Percentiles rank a stretch among this genome's conserved stretches.
phyloP scores from a whole-genome alignment of 1,140 invertebrate genomes.

The Drosophila melanica region DNA sequence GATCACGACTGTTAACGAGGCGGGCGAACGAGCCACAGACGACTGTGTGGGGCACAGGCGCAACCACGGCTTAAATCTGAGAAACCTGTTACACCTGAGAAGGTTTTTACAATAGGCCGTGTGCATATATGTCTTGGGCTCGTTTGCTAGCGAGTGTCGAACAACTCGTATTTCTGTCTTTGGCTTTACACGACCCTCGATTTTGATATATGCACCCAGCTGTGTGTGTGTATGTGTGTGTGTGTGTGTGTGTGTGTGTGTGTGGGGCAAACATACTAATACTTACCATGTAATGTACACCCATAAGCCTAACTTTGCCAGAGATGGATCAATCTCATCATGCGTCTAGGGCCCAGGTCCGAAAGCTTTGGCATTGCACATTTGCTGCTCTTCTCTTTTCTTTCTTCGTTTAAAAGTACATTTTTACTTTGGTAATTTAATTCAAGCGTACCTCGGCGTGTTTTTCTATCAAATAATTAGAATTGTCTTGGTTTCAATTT shows the following conservation, averaged over 20 bases:
- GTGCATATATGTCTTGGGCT: slow-evolving; percentile 10
- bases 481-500: slow-evolving; percentile 75
- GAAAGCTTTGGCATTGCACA: slow-evolving; percentile 27
- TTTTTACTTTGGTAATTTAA: slow-evolving; percentile 69
- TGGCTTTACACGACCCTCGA: slow-evolving; percentile 29
- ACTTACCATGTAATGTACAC: slow-evolving; percentile 39
- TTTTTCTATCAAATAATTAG: slow-evolving; percentile 76
- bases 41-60: slow-evolving; percentile 55
- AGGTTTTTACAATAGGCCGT: slow-evolving; percentile 72
- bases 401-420: slow-evolving; percentile 8
- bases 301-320: slow-evolving; percentile 22
- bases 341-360: slow-evolving; percentile 31
- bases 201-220: too few species aligned
- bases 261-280: neutral
- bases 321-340: slow-evolving; percentile 30
- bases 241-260: neutral
- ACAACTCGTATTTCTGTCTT: slow-evolving; percentile 69
- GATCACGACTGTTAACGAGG: slow-evolving; percentile 48
- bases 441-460: slow-evolving; percentile 70
- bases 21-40: slow-evolving; percentile 49
- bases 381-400: slow-evolving; percentile 55
- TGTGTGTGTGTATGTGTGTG: neutral
- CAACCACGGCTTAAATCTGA: slow-evolving; percentile 70
- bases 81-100: slow-evolving; percentile 82
- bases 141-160: slow-evolving; percentile 49